Evolutionary conservation across 2,113 vertebrate species (phyloP).

Genomic region (Pelvicachromis taeniatus): DNA sequence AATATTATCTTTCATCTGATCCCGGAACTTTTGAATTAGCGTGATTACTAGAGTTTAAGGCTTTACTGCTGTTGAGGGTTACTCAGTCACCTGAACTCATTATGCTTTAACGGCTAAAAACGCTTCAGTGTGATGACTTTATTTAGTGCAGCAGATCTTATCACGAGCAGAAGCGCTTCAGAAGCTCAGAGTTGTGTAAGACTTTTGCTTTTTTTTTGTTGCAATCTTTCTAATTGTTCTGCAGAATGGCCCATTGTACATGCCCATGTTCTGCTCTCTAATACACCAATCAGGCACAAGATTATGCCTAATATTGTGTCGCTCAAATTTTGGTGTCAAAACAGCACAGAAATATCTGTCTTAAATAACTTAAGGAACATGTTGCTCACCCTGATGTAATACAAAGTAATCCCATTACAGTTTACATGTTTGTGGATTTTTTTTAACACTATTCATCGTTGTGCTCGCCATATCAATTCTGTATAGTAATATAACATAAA

Average conservation of each 20-base stretch:
- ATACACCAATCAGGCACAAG: too few relatives aligned
- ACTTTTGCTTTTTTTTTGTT: fast-evolving
- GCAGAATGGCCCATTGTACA: too few relatives aligned
- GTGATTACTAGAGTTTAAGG: constrained; percentile 22
- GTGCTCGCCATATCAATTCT: background rate
- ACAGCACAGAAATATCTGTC: too few relatives aligned
- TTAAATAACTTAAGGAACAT: too few relatives aligned
- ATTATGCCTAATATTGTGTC: too few relatives aligned
- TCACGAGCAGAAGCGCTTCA: background rate
- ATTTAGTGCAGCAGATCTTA: too few relatives aligned
- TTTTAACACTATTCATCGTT: background rate
- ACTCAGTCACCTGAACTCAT: background rate
- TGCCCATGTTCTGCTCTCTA: too few relatives aligned
- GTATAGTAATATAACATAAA: background rate
- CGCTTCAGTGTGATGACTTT: fast-evolving
- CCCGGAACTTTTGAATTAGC: constrained; percentile 45
- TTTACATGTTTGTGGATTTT: background rate
- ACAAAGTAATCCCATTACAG: background rate
- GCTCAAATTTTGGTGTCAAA: too few relatives aligned
- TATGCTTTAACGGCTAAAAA: background rate
- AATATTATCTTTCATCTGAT: constrained; percentile 22
- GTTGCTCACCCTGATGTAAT: background rate
- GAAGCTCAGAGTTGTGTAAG: background rate
- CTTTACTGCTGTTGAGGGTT: background rate
- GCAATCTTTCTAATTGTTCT: too few relatives aligned